Conservation (phyloP, 35 echinoderm and acorn worm species). For the Apostichopus japonicus region DNA sequence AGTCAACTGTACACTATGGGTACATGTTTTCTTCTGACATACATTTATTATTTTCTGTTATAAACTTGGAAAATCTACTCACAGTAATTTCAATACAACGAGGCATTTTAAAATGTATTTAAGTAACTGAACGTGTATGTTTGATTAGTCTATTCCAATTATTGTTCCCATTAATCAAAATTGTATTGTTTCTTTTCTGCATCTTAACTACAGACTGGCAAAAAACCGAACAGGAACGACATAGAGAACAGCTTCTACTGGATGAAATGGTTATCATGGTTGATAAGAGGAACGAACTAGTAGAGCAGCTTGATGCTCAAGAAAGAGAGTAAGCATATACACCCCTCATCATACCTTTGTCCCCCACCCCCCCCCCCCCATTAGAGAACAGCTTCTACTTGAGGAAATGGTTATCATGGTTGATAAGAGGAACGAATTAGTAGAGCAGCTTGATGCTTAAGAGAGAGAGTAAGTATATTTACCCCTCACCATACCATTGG, state of each 20-base stretch:
- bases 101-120: no score
- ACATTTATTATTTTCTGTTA: no score
- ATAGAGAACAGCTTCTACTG: constrained; percentile 84
- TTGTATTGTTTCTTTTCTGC: background rate
- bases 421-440: constrained; percentile 91
- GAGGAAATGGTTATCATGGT: constrained; percentile 98
- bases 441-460: constrained; percentile 87
- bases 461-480: constrained; percentile 85
- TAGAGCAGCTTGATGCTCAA: constrained; percentile 88
- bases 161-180: no score
- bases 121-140: no score
- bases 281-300: constrained; percentile 92
- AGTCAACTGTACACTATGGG: no score
- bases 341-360: background rate
- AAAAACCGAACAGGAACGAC: constrained; percentile 93
- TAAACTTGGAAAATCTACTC: no score
- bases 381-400: constrained; percentile 82
- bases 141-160: no score
- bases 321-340: constrained; percentile 84
- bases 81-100: no score
- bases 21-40: no score
- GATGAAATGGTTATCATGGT: constrained; percentile 98
- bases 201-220: constrained; percentile 78
- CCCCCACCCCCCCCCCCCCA: background rate
- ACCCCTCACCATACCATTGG: background rate